Conservation (phyloP, 2,888 invertebrate genomes). For the Opisthograptis luteolata region DNA sequence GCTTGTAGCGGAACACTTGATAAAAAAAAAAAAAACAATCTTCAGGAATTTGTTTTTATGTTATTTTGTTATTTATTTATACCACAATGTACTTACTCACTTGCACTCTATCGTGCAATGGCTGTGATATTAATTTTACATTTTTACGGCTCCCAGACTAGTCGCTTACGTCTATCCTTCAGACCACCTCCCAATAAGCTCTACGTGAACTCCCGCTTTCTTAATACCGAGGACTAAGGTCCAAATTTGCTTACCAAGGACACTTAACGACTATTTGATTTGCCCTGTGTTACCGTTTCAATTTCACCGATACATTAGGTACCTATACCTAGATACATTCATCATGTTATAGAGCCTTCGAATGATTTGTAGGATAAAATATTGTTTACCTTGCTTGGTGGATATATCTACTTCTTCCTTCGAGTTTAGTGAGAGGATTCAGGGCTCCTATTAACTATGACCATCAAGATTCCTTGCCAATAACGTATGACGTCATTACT, state of each 20-base stretch:
- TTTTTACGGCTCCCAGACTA: too few relatives aligned
- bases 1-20: too few relatives aligned
- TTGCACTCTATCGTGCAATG: too few relatives aligned
- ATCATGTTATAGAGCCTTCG: conserved; percentile 36
- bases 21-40: too few relatives aligned
- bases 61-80: too few relatives aligned
- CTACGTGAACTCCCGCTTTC: conserved; percentile 33
- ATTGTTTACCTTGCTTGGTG: conserved; percentile 12
- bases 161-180: conserved; percentile 28
- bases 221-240: conserved; percentile 39
- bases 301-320: conserved; percentile 53
- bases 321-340: too few relatives aligned
- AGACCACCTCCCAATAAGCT: conserved; percentile 33
- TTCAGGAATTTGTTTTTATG: too few relatives aligned
- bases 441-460: too few relatives aligned
- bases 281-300: conserved; percentile 50
- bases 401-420: not conserved
- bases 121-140: too few relatives aligned
- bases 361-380: conserved; percentile 37
- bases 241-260: conserved; percentile 37
- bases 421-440: not conserved
- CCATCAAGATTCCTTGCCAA: too few relatives aligned
- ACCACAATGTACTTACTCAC: too few relatives aligned
- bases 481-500: too few relatives aligned
- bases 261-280: conserved; percentile 64